phyloP scores from a whole-genome alignment of 2,888 invertebrate species.

The Zeuzera pyrina region DNA sequence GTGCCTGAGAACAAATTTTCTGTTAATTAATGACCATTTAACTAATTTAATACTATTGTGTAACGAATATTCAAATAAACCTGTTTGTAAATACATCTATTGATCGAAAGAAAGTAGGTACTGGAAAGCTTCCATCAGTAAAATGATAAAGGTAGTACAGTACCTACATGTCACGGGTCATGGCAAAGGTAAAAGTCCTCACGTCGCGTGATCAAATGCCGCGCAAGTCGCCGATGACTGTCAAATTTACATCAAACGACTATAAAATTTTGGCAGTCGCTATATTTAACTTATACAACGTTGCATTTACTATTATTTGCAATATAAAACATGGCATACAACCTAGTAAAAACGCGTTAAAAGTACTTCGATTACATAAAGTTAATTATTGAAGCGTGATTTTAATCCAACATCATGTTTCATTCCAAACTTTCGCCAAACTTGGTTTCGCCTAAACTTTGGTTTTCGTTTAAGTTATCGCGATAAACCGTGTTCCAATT shows the following conservation, averaged over 20 bases:
- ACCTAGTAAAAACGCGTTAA: background rate
- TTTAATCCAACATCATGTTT: background rate
- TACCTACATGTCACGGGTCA: too few species aligned
- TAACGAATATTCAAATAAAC: too few species aligned
- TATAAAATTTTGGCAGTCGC: slow-evolving; percentile 31
- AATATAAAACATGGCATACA: background rate
- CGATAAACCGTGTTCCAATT: slow-evolving; percentile 32
- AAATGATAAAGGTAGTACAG: too few species aligned
- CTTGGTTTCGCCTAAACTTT: too few species aligned
- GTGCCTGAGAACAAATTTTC: too few species aligned
- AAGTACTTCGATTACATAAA: background rate
- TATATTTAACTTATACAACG: slow-evolving; percentile 21
- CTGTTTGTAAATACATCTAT: too few species aligned
- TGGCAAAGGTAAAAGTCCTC: slow-evolving; percentile 24
- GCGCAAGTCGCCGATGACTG: slow-evolving; percentile 14
- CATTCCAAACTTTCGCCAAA: too few species aligned
- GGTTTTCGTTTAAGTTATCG: slow-evolving; percentile 30
- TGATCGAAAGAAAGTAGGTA: too few species aligned
- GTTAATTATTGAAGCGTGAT: background rate
- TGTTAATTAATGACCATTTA: too few species aligned
- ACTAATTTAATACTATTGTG: too few species aligned
- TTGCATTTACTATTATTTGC: slow-evolving; percentile 3
- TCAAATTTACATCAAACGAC: slow-evolving; percentile 38
- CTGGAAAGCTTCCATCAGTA: too few species aligned
- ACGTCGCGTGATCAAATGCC: slow-evolving; percentile 32